A percentile compares a stretch with the other conserved stretches of the same genome.
Evolutionary conservation across 1,140 invertebrate genomes (phyloP).

Genomic region (Chironomus tepperi): DNA sequence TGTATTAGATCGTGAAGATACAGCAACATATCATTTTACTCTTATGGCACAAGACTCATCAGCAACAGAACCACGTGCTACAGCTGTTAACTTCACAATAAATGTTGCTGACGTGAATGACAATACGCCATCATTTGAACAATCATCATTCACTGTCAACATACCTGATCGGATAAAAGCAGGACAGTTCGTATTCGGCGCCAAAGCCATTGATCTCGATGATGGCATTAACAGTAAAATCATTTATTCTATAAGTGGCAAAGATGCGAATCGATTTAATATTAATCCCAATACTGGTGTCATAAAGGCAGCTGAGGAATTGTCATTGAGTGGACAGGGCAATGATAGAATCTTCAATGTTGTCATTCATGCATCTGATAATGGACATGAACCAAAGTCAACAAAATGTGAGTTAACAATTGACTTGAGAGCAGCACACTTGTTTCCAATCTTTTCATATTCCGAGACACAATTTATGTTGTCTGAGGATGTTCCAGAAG

Average conservation of each 20-base stretch:
- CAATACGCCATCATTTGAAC: constrained; percentile 70
- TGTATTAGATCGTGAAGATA: constrained; percentile 70
- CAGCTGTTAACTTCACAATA: constrained; percentile 73
- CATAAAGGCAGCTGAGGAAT: constrained; percentile 58
- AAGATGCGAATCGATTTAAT: constrained; percentile 64
- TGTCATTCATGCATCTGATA: constrained; percentile 62
- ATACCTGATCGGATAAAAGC: constrained; percentile 66
- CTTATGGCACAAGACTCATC: constrained; percentile 81
- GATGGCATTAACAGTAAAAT: constrained; percentile 70
- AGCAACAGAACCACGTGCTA: constrained; percentile 65
- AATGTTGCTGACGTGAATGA: constrained; percentile 76
- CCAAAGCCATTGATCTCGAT: constrained; percentile 71
- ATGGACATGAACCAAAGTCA: constrained; percentile 51
- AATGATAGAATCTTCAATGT: constrained; percentile 55
- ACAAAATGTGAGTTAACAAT: constrained; percentile 60
- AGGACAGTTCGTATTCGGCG: constrained; percentile 80
- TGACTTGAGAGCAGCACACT: constrained; percentile 56
- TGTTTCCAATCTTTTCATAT: constrained; percentile 66
- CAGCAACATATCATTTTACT: constrained; percentile 64
- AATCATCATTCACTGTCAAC: constrained; percentile 61
- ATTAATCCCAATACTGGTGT: constrained; percentile 74
- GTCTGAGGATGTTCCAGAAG: constrained; percentile 67
- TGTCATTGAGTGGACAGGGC: constrained; percentile 38
- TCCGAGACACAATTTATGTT: constrained; percentile 63
- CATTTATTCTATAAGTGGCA: constrained; percentile 65